phyloP scores from a whole-genome alignment of 2,113 vertebrate species.

The Pterocles gutturalis region DNA sequence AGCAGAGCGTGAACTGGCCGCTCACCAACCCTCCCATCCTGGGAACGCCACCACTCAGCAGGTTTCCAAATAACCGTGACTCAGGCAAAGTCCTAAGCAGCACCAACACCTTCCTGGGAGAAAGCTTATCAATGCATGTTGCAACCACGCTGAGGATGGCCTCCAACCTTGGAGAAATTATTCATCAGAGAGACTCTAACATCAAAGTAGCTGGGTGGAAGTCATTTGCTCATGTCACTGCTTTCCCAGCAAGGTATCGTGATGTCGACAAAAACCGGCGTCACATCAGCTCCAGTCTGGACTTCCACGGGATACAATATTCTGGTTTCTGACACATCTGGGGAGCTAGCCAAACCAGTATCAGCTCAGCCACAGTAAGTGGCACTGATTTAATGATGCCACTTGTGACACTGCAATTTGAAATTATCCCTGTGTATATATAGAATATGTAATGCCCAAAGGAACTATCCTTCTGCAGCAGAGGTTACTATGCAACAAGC shows the following conservation, averaged over 20 bases:
- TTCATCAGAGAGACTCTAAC: neutral
- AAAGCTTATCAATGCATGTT: neutral
- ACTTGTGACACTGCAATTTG: neutral
- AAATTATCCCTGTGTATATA: neutral
- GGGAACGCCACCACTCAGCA: neutral
- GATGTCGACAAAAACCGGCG: rapidly evolving
- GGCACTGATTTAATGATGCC: neutral
- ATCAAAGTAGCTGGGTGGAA: rapidly evolving
- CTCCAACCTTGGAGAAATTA: neutral
- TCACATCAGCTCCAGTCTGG: neutral
- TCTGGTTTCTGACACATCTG: neutral
- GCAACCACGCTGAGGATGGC: rapidly evolving
- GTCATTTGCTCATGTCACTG: neutral
- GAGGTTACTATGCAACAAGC: neutral
- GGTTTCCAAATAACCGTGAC: neutral
- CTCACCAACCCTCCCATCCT: neutral
- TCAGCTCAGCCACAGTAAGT: neutral
- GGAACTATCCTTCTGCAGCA: neutral
- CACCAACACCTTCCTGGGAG: neutral
- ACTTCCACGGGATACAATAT: neutral
- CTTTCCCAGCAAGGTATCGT: neutral
- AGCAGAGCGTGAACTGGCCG: neutral
- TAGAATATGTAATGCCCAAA: neutral
- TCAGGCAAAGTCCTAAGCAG: neutral
- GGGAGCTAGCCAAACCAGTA: neutral